Conservation (phyloP, 2,888 invertebrate genomes). For the Aphidius colemani region DNA sequence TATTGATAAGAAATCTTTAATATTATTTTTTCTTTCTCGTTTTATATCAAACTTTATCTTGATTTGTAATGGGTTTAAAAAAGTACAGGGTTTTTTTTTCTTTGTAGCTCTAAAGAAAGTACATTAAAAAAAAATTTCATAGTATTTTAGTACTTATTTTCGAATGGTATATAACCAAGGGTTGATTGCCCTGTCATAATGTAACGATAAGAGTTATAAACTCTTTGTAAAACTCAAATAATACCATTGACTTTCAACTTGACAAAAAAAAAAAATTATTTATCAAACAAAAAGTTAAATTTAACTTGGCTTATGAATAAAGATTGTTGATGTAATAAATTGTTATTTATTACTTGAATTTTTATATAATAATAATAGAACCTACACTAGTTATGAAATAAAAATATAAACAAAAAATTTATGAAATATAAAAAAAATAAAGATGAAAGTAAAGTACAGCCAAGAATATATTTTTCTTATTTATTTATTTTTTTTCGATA, state of each 20-base stretch:
- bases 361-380: too few relatives aligned
- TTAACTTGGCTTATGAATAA: conserved; percentile 27
- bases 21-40: not conserved
- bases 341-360: too few relatives aligned
- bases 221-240: not conserved
- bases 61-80: too few relatives aligned
- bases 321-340: conserved; percentile 26
- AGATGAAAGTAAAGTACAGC: not conserved
- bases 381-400: conserved; percentile 27
- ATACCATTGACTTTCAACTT: conserved; percentile 18
- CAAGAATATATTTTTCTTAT: not conserved
- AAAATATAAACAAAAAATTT: not conserved
- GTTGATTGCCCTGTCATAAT: too few relatives aligned
- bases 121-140: too few relatives aligned
- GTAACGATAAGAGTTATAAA: conserved; percentile 27
- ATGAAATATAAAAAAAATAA: conserved; percentile 1
- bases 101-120: too few relatives aligned
- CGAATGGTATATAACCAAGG: too few relatives aligned
- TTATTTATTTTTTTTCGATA: not conserved
- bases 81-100: too few relatives aligned
- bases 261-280: conserved; percentile 16
- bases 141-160: too few relatives aligned
- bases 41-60: not conserved
- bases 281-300: conserved; percentile 40
- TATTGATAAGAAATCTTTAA: not conserved